Evolutionary conservation across 2,113 vertebrate species (phyloP), one percentile per base, ranked within the genome.

Genomic region (Cephalopterus ornatus): DNA sequence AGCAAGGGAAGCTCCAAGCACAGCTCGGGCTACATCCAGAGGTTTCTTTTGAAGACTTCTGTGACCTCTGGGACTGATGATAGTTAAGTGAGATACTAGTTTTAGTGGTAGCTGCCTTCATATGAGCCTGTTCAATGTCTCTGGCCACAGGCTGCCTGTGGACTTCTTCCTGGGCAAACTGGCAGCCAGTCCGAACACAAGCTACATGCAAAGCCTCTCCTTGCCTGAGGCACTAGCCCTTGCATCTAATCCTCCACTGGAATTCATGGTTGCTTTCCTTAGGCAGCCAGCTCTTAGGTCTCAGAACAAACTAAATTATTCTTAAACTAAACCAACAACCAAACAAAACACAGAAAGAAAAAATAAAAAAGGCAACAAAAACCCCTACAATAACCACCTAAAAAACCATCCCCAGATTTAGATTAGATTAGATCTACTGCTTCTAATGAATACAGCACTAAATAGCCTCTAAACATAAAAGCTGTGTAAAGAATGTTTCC

Each of bases 381-480:
- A 26, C 0, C 2, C 14, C n/a, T n/a, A 15, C 44, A 9, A 3
- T 8, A 50, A 49, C 14, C 2, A 37, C 18, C 4, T 42, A 28
- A 17, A 3, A 23, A 8, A 12, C 10, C 8, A 50, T 22, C 22
- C 23, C 22, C n/a, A 35, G n/a, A 59, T 35, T 59, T 59, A 59
- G n/a, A 59, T 35, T 59, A 59, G 14, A 24, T 58, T 58, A 58
- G 35, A 72, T 67, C 74, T 44, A 47, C 17, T 24, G 32, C 39
- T 79, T 84, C n/a, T 66, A 44, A 47, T 27, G 1, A 66, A 44
- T 52, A 24, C 11, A 84, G 19, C n/a, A 49, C 19, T 53, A 47
- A 92, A 85, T 66, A 49, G 12, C 7, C 21, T 12, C 15, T 56
- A 74, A 86, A 21, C 12, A 41, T 19, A 56, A 14, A 28, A 91